Percentiles rank a stretch among this genome's conserved stretches.
These are phyloP conservation scores for Festucalex cinctus DNA, from an alignment of 2,113 vertebrate genomes.

Conservation along the genomic window DNA sequence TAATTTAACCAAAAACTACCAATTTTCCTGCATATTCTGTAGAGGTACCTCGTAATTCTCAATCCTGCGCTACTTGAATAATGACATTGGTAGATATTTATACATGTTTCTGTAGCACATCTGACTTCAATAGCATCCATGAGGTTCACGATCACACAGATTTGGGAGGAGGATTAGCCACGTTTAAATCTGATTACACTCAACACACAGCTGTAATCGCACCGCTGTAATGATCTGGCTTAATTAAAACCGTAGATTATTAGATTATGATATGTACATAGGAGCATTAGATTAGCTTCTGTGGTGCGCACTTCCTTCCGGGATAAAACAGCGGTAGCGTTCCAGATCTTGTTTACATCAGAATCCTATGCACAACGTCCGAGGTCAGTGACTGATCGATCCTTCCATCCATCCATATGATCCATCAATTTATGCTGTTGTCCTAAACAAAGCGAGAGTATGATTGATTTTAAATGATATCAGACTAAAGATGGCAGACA, in stretches of 20 bases:
- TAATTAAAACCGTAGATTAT: constrained; percentile 51
- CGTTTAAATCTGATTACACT: constrained; percentile 57
- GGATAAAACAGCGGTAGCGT: not conserved
- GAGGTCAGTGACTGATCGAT: too few species aligned
- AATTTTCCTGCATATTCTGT: too few species aligned
- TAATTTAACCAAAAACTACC: too few species aligned
- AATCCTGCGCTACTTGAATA: not conserved
- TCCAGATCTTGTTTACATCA: not conserved
- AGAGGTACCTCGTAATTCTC: not conserved
- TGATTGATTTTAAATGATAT: too few species aligned
- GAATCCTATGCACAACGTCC: too few species aligned
- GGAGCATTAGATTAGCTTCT: constrained; percentile 38
- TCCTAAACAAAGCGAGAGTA: too few species aligned
- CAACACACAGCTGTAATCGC: constrained; percentile 31
- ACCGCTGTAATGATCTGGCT: constrained; percentile 35
- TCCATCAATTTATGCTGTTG: too few species aligned
- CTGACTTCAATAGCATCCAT: constrained; percentile 33
- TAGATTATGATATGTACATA: constrained; percentile 45
- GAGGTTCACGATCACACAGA: constrained; percentile 26
- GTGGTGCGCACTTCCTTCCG: not conserved
- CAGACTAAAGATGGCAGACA: too few species aligned
- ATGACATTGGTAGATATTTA: constrained; percentile 4
- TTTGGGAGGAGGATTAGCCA: constrained; percentile 31
- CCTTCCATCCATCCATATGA: too few species aligned
- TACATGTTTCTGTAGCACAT: not conserved